A percentile compares a stretch with the other conserved stretches of the same genome.
These are phyloP conservation scores for Epinephelus lanceolatus DNA, from an alignment of 2,113 vertebrate species.

Conservation along the genomic window DNA sequence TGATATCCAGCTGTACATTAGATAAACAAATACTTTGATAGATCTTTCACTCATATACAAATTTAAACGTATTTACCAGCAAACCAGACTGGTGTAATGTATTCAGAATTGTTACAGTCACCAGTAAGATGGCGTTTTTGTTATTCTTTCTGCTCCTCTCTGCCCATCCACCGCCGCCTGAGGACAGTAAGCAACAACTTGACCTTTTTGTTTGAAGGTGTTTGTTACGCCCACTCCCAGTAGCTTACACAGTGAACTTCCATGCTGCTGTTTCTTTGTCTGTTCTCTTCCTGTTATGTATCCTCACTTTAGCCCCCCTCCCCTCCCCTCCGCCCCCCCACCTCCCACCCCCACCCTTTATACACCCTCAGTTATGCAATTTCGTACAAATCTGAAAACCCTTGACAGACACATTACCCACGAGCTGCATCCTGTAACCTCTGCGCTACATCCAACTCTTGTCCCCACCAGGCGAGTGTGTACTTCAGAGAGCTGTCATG, in stretches of 20 bases:
- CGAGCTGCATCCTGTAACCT: neutral
- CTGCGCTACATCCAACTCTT: neutral
- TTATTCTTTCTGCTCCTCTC: conserved; percentile 10
- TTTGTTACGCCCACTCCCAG: conserved; percentile 34
- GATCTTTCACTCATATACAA: neutral
- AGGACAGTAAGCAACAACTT: conserved; percentile 20
- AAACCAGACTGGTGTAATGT: neutral
- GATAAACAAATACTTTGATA: no score
- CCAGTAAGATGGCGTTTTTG: neutral
- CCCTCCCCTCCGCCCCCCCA: no score
- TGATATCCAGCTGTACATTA: conserved; percentile 5
- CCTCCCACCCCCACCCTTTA: neutral
- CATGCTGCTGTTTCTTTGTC: conserved; percentile 32
- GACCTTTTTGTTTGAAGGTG: conserved; percentile 25
- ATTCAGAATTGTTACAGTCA: neutral
- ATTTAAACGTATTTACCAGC: neutral
- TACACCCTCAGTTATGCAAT: neutral
- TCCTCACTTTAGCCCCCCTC: neutral
- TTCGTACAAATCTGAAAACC: neutral
- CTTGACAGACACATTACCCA: no score
- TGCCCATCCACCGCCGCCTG: neutral
- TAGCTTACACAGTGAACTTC: conserved; percentile 18
- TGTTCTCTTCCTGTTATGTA: conserved; percentile 60
- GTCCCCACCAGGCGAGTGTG: conserved; percentile 79
- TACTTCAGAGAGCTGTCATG: conserved; percentile 84